Base-by-base conservation (phyloP, 2,888 invertebrate genomes). In the Linnaemya vulpina region DNA sequence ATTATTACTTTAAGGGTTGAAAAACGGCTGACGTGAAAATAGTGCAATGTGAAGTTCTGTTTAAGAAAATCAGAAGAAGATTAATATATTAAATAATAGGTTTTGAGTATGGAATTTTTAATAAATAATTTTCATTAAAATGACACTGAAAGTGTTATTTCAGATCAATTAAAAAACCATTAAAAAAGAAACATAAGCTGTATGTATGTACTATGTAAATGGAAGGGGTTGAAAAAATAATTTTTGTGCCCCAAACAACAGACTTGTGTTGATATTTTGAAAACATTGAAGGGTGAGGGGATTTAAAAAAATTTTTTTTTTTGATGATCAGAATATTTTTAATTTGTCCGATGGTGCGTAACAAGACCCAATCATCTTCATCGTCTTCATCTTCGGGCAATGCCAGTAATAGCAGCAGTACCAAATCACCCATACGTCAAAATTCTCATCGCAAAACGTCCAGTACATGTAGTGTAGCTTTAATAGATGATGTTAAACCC, bases 351-450 rank as follows among this genome's bases (percentile, higher is more conserved):
- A 92, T 92, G 92, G 92, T 92, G 89, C 92, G 92, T 86, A 92
- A 91, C 87, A 92, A 92, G 91, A 91, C 91, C 86, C 91, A 91
- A 87, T 91, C 92, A 86, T 90, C 91, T 77, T 91, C 91, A 84
- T 91, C 90, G 71, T 87, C 87, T 53, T 87, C 87, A 73, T 88
- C 87, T 46, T 88, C 88, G 63, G 90, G 89, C 85, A 90, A 89
- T 89, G 89, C 88, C 83, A 90, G 89, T 74, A 90, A 88, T 76
- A 89, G 90, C 87, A 91, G 87, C 88, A 88, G 90, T 89, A 90
- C 87, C 80, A 92, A 92, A 87, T 92, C 92, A 62, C 91, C 91
- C 46, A 91, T 90, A 68, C 91, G 90, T 81, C 88, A 88, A 81
- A 90, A 88, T 67, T 89, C 89, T 40, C 91, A 91, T 88, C 91